phyloP scores from a whole-genome alignment of 2,113 vertebrate species.

The Cromileptes altivelis region DNA sequence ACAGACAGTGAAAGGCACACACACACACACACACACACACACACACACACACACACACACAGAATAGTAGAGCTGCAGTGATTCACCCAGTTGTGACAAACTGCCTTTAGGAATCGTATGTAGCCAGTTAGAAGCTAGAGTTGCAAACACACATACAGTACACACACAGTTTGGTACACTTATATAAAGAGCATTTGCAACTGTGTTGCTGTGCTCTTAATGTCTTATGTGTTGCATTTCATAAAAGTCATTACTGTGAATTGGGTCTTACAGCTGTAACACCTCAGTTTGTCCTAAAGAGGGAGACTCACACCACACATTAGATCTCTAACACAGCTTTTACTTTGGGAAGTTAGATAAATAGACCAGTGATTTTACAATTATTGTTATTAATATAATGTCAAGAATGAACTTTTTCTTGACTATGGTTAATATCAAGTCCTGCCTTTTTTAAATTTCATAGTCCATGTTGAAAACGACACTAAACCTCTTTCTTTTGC shows the following conservation, averaged over 20 bases:
- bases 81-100: constrained; percentile 42
- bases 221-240: neutral
- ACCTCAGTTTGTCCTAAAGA: constrained; percentile 50
- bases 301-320: constrained; percentile 69
- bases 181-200: neutral
- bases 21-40: neutral
- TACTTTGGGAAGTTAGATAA: neutral
- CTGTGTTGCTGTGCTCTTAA: neutral
- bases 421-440: neutral
- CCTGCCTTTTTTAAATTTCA: neutral
- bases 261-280: constrained; percentile 31
- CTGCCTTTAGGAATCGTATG: constrained; percentile 33
- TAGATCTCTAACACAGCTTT: constrained; percentile 2
- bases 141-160: neutral
- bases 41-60: neutral
- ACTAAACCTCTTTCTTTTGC: neutral
- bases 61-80: constrained; percentile 64
- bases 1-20: constrained; percentile 3
- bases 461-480: neutral
- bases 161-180: neutral
- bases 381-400: neutral
- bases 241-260: neutral
- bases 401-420: neutral
- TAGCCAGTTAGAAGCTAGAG: constrained; percentile 49
- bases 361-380: neutral